Percentiles rank a stretch among this genome's conserved stretches.
phyloP scores from a whole-genome alignment of 2,888 invertebrate genomes.

The Clivina fossor region DNA sequence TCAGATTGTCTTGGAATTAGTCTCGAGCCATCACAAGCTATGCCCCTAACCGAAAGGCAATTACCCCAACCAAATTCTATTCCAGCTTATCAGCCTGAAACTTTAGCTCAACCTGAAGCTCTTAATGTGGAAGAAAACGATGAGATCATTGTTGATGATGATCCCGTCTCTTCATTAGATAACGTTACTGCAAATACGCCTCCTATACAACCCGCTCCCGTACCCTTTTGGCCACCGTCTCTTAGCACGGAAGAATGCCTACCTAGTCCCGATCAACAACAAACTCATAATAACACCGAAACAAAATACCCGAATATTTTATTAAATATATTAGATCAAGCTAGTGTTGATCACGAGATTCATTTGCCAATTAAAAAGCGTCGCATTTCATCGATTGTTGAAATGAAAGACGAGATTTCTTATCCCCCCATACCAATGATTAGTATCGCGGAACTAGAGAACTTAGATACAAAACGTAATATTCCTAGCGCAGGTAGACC shows the following conservation, averaged over 20 bases:
- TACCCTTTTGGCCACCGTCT: conserved; percentile 13
- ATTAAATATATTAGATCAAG: conserved; percentile 26
- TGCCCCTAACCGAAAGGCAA: neutral
- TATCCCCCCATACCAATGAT: conserved; percentile 52
- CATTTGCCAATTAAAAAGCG: conserved; percentile 33
- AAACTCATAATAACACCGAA: neutral
- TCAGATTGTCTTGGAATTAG: neutral
- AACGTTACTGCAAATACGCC: conserved; percentile 2
- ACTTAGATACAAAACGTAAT: conserved; percentile 39
- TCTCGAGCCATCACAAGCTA: neutral
- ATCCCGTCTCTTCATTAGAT: neutral
- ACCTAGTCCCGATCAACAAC: conserved; percentile 1
- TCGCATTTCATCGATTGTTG: conserved; percentile 25
- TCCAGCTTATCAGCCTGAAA: neutral
- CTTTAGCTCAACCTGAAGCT: conserved; percentile 7
- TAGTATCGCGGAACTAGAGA: conserved; percentile 50
- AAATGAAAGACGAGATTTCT: conserved; percentile 43
- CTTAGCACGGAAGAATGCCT: conserved; percentile 12
- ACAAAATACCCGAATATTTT: conserved; percentile 7
- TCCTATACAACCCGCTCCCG: conserved; percentile 4
- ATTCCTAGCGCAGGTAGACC: conserved; percentile 35
- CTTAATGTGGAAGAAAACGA: too few species aligned
- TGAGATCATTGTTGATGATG: too few species aligned
- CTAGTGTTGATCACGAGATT: conserved; percentile 24
- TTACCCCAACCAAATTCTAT: neutral